These are phyloP conservation scores for Hyles vespertilio DNA, from an alignment of 1,140 invertebrate species.

Conservation along the genomic window DNA sequence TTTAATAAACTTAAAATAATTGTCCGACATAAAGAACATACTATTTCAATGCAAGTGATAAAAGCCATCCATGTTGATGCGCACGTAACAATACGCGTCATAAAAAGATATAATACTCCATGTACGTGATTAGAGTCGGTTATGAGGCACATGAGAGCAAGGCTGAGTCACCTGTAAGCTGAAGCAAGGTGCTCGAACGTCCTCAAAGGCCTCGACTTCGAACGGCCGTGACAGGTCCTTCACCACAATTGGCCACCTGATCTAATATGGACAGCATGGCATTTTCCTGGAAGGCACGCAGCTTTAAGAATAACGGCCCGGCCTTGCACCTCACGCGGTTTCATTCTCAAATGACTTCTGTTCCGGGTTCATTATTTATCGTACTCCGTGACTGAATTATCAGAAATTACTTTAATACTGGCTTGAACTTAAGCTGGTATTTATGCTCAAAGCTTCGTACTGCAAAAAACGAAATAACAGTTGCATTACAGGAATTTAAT, in stretches of 20 bases:
- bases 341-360: slow-evolving; percentile 2
- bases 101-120: slow-evolving; percentile 7
- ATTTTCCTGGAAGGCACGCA: slow-evolving; percentile 22
- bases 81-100: slow-evolving; percentile 1
- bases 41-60: too few relatives aligned
- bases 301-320: slow-evolving; percentile 3
- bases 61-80: background rate
- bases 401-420: too few relatives aligned
- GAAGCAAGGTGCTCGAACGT: slow-evolving; percentile 18
- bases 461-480: too few relatives aligned
- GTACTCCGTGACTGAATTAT: too few relatives aligned
- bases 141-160: slow-evolving; percentile 30
- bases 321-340: background rate
- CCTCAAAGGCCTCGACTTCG: slow-evolving; percentile 26
- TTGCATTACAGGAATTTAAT: too few relatives aligned
- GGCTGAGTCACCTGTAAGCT: slow-evolving; percentile 26
- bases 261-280: slow-evolving; percentile 17
- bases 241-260: slow-evolving; percentile 19
- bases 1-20: too few relatives aligned
- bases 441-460: too few relatives aligned
- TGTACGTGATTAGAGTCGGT: slow-evolving; percentile 27
- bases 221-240: slow-evolving; percentile 37
- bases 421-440: too few relatives aligned
- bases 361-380: slow-evolving; percentile 8
- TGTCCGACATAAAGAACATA: too few relatives aligned